These are phyloP conservation scores for Sus cebifrons DNA, from an alignment of 2,797 vertebrate genomes.

Conservation along the genomic window DNA sequence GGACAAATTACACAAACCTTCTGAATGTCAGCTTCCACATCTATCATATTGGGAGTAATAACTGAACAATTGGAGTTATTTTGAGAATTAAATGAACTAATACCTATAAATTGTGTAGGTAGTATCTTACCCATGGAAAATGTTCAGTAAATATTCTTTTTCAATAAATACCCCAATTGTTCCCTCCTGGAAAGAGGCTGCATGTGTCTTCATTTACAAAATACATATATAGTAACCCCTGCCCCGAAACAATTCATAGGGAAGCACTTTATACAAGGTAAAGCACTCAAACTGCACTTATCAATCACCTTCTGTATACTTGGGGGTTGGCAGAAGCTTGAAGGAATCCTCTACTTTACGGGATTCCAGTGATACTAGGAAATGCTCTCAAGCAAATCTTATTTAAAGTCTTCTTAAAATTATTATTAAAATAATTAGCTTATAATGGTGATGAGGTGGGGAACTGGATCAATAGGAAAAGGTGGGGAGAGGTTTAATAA, in stretches of 20 bases:
- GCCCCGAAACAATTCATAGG: neutral
- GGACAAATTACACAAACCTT: neutral
- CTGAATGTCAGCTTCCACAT: neutral
- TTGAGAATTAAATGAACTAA: constrained; percentile 48
- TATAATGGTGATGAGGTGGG: neutral
- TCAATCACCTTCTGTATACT: constrained; percentile 24
- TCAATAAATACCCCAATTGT: neutral
- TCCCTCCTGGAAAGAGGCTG: constrained; percentile 17
- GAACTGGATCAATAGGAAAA: neutral
- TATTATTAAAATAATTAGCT: neutral
- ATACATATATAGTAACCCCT: neutral
- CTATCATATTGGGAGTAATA: neutral
- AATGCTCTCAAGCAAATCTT: constrained; percentile 22
- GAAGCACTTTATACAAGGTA: constrained; percentile 14
- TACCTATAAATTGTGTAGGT: neutral
- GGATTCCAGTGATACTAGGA: neutral
- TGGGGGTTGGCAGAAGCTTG: neutral
- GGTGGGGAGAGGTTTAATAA: neutral
- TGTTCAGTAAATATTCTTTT: neutral
- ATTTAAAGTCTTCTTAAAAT: neutral
- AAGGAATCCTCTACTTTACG: neutral
- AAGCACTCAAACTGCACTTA: neutral
- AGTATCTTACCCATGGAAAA: neutral
- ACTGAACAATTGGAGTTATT: neutral
- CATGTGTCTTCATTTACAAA: neutral